Evolutionary conservation across 2,113 vertebrate genomes (phyloP), one percentile per base, ranked within the genome.

Genomic region (Ceyx cyanopectus): DNA sequence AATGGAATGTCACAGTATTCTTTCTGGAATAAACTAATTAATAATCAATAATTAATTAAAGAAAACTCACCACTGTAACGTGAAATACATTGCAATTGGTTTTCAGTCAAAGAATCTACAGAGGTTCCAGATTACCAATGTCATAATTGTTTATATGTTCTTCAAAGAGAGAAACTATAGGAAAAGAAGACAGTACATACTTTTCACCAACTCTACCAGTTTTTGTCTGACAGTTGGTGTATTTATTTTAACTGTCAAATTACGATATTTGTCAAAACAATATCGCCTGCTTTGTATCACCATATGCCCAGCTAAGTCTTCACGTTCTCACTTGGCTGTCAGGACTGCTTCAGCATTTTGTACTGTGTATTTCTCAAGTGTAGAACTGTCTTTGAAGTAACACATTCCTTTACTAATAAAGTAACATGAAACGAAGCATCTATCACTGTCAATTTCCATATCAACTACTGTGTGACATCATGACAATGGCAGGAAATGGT

Each of bases 181-280:
- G 40, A 43, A 48, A 74, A 60, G 45, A 43, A 48, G 58, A 37
- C 62, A 67, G 16, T 24, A 56, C 15, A 13, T 21, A n/a, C 14
- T 37, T 73, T 53, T 67, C 50, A 50, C 66, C 69, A 51, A 5
- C 37, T n/a, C 51, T 23, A 46, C 16, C 30, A 53, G 90, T 94
- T 50, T 90, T 58, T 92, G 61, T 91, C 76, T 94, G 89, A 77
- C 54, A 86, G 87, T 77, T 80, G 26, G 62, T 89, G 70, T 96
- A 60, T 95, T 95, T 93, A 93, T 95, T 96, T 91, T 85, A 96
- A 95, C 85, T 90, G 81, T 93, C 87, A 94, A 94, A 91, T 96
- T 94, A 87, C 0, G 2, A 43, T 48, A 40, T 73, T 83, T 96
- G 82, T 94, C 94, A 95, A 87, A 97, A 91, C 65, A 50, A 92